Base-by-base conservation (phyloP, 2,797 vertebrate genomes). In the Rhinoraja longicauda region DNA sequence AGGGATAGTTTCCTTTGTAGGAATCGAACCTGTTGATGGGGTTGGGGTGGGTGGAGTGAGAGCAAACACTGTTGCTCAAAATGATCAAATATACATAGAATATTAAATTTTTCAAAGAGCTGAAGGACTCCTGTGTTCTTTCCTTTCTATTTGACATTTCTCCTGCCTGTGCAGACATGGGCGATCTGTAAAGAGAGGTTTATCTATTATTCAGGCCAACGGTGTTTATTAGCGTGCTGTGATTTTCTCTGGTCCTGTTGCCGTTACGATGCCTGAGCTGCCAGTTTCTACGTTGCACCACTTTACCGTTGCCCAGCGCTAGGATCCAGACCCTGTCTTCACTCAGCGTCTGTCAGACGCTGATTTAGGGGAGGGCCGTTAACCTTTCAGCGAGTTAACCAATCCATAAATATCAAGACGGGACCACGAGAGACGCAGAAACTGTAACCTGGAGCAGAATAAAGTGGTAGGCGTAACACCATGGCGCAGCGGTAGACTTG, bases 191-290 rank as follows among this genome's bases (percentile, higher is more conserved):
- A 75, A 92, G 70, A 92, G 70, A 53, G 36, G 3, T n/a, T 75
- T 92, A 92, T 92, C 26, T 92, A 53, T 92, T 92, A 92, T 92
- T 92, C 90, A 92, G 70, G 75, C 90, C 92, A 92, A 70, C 53
- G 12, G 39, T 75, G 29, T 57, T 57, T 75, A 92, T 70, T 70
- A 75, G 45, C 73, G 90, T 53, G 36, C 24, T 24, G 70, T 92
- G 90, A 57, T 57, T 75, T 75, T 92, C 90, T 92, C 70, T 53
- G 39, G 90, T 39, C 29, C 70, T 10, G 13, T 70, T 73, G 70
- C 67, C 26, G 73, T 91, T 73, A 26, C 73, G 24, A 92, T 17
- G 12, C n/a, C 13, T 29, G 70, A 0, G 24, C 10, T 29, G 3
- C 29, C 45, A 75, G n/a, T 75, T 39, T 92, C 21, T 26, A 29